These are phyloP conservation scores for Streptopelia turtur DNA, from an alignment of 2,797 vertebrate genomes.

Conservation along the genomic window DNA sequence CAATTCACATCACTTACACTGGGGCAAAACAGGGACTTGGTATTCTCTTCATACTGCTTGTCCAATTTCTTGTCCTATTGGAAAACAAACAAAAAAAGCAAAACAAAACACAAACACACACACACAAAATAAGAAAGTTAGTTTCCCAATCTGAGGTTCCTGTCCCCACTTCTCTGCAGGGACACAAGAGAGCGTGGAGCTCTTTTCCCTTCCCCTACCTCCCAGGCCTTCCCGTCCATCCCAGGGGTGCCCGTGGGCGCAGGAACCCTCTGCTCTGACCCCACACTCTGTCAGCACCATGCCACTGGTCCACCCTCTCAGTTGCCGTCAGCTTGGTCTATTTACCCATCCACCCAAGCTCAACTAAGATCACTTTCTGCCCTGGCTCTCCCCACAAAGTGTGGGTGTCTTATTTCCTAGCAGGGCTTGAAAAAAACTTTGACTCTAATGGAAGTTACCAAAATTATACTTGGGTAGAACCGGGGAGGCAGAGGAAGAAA, in stretches of 20 bases:
- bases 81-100: not conserved
- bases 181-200: fast-evolving
- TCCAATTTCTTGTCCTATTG: constrained; percentile 95
- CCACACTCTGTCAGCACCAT: not conserved
- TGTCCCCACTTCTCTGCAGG: not conserved
- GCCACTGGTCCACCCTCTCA: fast-evolving
- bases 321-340: not conserved
- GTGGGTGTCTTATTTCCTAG: not conserved
- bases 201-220: not conserved
- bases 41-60: constrained; percentile 91
- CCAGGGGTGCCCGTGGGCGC: not conserved
- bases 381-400: not conserved
- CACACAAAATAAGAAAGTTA: not conserved
- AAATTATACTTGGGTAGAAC: not conserved
- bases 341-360: not conserved
- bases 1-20: constrained; percentile 84
- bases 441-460: not conserved
- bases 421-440: not conserved
- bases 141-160: not conserved
- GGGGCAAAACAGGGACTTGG: constrained; percentile 85
- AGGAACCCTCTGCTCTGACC: not conserved
- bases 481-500: not conserved
- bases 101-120: not conserved
- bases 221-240: not conserved
- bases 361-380: not conserved